Evolutionary conservation across 2,113 vertebrate genomes (phyloP).

Genomic region (Fukomys damarensis): DNA sequence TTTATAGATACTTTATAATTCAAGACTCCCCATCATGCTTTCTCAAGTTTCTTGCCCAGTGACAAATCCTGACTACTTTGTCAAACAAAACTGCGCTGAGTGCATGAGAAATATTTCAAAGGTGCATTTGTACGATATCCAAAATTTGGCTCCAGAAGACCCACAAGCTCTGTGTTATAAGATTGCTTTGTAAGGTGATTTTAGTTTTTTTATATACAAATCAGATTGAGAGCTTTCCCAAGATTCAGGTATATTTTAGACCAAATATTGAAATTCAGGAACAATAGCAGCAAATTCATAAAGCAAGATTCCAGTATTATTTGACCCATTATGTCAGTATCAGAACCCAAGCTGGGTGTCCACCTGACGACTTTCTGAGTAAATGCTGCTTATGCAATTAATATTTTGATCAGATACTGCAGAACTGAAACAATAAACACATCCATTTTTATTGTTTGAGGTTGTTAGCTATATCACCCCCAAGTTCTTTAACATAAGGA

Average conservation of each 20-base stretch:
- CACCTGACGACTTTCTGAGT: neutral
- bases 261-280: neutral
- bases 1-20: neutral
- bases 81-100: neutral
- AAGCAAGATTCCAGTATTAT: neutral
- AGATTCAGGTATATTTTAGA: neutral
- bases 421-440: neutral
- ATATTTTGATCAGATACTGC: neutral
- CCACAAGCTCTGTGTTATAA: neutral
- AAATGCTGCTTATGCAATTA: neutral
- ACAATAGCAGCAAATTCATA: neutral
- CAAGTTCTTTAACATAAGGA: neutral
- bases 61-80: neutral
- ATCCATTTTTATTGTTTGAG: neutral
- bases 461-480: neutral
- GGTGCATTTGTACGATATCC: neutral
- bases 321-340: neutral
- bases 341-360: neutral
- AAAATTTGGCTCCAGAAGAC: slow-evolving; percentile 9
- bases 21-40: neutral
- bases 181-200: neutral
- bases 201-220: neutral
- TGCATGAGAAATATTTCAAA: neutral
- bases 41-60: neutral
- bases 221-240: neutral